Conservation (phyloP, 1,140 invertebrate genomes). For the Adoxophyes honmai region DNA sequence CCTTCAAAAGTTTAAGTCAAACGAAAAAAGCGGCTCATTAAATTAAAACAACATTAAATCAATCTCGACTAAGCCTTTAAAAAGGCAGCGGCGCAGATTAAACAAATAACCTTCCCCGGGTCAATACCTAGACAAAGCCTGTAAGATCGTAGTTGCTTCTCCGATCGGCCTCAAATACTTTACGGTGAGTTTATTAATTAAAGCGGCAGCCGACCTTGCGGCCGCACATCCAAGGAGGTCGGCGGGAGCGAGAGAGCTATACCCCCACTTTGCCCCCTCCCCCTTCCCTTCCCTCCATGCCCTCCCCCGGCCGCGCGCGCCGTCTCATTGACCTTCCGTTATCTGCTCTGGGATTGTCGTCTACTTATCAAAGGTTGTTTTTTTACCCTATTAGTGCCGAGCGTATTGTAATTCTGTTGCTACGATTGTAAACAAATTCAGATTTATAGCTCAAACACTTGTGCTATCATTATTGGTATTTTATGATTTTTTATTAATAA, state of each 20-base stretch:
- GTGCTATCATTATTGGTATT: too few relatives aligned
- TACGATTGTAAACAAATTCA: neutral
- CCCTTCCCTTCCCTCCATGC: slow-evolving; percentile 26
- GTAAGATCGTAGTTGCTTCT: slow-evolving; percentile 65
- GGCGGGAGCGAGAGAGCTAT: slow-evolving; percentile 47
- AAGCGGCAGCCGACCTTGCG: slow-evolving; percentile 69
- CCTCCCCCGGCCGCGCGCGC: slow-evolving; percentile 29
- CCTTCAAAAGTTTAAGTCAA: too few relatives aligned
- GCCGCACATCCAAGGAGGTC: slow-evolving; percentile 74
- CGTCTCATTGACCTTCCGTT: slow-evolving; percentile 71
- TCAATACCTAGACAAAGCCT: slow-evolving; percentile 73
- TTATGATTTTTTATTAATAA: too few relatives aligned
- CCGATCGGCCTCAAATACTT: slow-evolving; percentile 74
- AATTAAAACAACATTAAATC: too few relatives aligned
- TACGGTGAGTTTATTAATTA: slow-evolving; percentile 76
- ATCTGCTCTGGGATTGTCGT: slow-evolving; percentile 63
- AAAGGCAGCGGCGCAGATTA: slow-evolving; percentile 18
- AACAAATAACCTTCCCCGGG: slow-evolving; percentile 54
- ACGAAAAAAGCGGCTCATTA: too few relatives aligned
- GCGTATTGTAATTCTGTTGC: slow-evolving; percentile 3
- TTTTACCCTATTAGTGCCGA: slow-evolving; percentile 15
- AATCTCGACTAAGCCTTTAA: neutral
- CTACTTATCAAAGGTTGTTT: slow-evolving; percentile 33
- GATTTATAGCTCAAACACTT: too few relatives aligned
- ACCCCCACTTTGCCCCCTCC: slow-evolving; percentile 13